These are phyloP conservation scores for Enhydra lutris DNA, from an alignment of 2,113 vertebrate genomes.

Conservation along the genomic window DNA sequence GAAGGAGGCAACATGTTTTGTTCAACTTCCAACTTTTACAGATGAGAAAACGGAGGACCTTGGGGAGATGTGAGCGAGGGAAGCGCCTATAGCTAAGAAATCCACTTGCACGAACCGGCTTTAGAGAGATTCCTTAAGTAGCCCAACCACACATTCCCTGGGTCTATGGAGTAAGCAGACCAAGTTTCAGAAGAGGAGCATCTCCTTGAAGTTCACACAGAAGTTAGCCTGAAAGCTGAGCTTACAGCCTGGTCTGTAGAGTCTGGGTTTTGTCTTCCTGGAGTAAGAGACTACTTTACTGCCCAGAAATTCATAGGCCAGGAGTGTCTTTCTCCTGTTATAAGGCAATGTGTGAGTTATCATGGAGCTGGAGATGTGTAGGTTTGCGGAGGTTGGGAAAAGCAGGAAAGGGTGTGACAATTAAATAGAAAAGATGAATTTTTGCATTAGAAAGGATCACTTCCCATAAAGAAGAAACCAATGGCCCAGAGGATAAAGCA, in stretches of 20 bases:
- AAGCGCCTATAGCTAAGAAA: not conserved
- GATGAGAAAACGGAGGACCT: not conserved
- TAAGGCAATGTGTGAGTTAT: not conserved
- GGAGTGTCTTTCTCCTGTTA: not conserved
- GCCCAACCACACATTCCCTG: not conserved
- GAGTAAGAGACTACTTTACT: not conserved
- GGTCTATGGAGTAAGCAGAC: not conserved
- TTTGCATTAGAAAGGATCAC: constrained; percentile 5
- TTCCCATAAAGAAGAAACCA: not conserved
- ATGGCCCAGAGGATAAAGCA: not conserved
- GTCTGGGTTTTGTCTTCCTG: not conserved
- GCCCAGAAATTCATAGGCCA: not conserved
- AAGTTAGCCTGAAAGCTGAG: not conserved
- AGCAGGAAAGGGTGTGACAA: not conserved
- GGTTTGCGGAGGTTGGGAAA: not conserved
- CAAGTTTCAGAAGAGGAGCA: not conserved
- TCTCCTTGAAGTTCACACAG: not conserved
- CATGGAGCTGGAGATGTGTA: not conserved
- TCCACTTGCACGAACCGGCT: not conserved
- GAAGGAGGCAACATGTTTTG: not conserved
- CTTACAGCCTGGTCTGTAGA: not conserved
- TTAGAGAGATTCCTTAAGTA: not conserved
- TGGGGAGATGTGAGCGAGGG: rapidly evolving
- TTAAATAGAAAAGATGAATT: not conserved
- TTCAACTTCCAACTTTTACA: not conserved